These are phyloP conservation scores for Gallinago solitaria DNA, from an alignment of 2,797 vertebrate species.

Conservation along the genomic window DNA sequence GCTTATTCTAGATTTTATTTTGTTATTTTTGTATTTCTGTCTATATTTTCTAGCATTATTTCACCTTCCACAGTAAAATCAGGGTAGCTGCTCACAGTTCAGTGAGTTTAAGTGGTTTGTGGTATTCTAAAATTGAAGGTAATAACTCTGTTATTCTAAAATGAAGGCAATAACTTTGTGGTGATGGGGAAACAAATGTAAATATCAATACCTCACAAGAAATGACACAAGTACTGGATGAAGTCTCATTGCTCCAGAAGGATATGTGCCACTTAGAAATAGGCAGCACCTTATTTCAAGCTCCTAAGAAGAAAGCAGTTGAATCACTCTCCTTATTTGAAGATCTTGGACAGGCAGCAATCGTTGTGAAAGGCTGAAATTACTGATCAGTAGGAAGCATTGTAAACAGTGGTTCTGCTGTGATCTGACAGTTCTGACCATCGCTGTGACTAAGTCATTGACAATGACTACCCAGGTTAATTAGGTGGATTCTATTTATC, in stretches of 20 bases:
- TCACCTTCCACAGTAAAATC: not conserved
- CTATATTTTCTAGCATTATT: not conserved
- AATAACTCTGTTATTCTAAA: not conserved
- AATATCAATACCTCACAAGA: not conserved
- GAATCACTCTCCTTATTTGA: not conserved
- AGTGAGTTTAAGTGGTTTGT: not conserved
- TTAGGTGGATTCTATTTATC: not conserved
- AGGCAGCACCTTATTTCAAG: not conserved
- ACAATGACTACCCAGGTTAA: not conserved
- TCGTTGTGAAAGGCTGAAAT: not conserved
- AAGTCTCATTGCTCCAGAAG: not conserved
- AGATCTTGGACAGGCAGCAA: not conserved
- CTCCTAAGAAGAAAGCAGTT: not conserved
- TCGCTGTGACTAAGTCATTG: not conserved
- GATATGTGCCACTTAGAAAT: not conserved
- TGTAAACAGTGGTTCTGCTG: not conserved
- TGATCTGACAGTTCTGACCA: not conserved
- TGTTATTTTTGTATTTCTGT: not conserved
- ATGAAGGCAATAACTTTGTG: not conserved
- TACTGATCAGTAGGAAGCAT: not conserved
- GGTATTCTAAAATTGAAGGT: not conserved
- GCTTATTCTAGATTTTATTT: not conserved
- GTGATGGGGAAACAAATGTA: not conserved
- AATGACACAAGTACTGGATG: not conserved
- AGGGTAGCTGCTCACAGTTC: not conserved